Base-by-base conservation (phyloP, 2,797 vertebrate species). In the Coilia nasus region DNA sequence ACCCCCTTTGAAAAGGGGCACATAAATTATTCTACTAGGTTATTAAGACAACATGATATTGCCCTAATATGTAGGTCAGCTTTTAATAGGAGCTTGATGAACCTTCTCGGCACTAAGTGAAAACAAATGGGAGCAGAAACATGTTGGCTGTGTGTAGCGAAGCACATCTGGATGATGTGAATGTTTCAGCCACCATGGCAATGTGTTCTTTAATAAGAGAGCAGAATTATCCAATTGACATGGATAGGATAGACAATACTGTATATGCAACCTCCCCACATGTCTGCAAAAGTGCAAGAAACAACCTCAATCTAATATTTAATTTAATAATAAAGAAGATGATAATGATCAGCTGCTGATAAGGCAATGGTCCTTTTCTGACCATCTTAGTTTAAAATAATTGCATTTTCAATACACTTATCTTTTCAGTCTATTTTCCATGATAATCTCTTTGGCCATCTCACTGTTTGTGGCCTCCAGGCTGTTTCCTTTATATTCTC, bases 31-130 rank as follows among this genome's bases (percentile, higher is more conserved):
- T 44, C 71, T 78, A 78, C 71, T 15, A 44, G 71, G 71, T 78
- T 41, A 78, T 78, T 78, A 78, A 78, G 71, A 78, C 71, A 78
- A 78, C 35, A 78, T 44, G 71, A 78, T 78, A 44, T 78, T 78
- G 35, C 71, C 17, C 35, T 78, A 78, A 78, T 78, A 78, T 78
- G 71, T 78, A 78, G 71, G 71, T 78, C 71, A 78, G 35, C 71
- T 78, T 78, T 78, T 78, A 78, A 78, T 78, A 78, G 71, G 17
- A 78, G 71, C 71, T 78, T 78, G 71, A 78, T 78, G 71, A 78
- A 78, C 71, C 71, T 78, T 21, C 71, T 44, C 71, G 5, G 35
- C 5, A 41, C 71, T 78, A 78, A 78, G 71, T 78, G 71, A 78
- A 78, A 78, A 41, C 71, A 78, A 78, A 78, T 78, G 71, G 71